Evolutionary conservation across 2,888 invertebrate genomes (phyloP), one percentile per base, ranked within the genome.

Genomic region (Ecdyonurus torrentis): DNA sequence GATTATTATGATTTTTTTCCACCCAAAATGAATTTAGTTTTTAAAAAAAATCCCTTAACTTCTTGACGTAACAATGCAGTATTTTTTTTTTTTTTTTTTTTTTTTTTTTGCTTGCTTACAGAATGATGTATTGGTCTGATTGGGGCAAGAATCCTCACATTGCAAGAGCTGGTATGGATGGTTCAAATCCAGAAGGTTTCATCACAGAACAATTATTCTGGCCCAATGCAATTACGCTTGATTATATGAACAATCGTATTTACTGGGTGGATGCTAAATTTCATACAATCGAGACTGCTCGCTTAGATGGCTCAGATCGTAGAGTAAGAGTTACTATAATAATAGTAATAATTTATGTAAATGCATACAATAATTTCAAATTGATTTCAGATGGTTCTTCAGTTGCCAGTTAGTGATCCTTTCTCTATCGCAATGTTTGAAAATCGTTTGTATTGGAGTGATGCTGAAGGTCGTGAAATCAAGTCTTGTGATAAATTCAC

Each of bases 71-170:
- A n/a, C n/a, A n/a, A n/a, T 15, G 10, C 52, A 52, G n/a, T 15
- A 15, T 15, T 52, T 10, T 10, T 15, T n/a, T n/a, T n/a, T n/a
- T n/a, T n/a, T n/a, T 65, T 60, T 61, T 52, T 64, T 64, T 58
- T 63, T 62, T 63, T 64, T 63, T 65, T 50, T 63, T 20, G 24
- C 22, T 60, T 22, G 63, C 62, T 70, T 74, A 61, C 70, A 91
- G 91, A 1, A 76, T 80, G 69, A 87, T 97, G 84, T 96, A 85
- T 75, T 97, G 95, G 94, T 85, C 90, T 0, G 94, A 96, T 73
- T 93, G 91, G 89, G 89, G 89, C 2, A 69, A 74, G 0, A 77
- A 75, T 10, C 82, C 88, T 0, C 80, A 86, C 70, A 92, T 97
- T 68, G 88, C 86, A 68, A 77, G 80, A 7, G 83, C 92, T 5